Base-by-base conservation (phyloP, 2,113 vertebrate species). In the Eudyptes chrysolophus region DNA sequence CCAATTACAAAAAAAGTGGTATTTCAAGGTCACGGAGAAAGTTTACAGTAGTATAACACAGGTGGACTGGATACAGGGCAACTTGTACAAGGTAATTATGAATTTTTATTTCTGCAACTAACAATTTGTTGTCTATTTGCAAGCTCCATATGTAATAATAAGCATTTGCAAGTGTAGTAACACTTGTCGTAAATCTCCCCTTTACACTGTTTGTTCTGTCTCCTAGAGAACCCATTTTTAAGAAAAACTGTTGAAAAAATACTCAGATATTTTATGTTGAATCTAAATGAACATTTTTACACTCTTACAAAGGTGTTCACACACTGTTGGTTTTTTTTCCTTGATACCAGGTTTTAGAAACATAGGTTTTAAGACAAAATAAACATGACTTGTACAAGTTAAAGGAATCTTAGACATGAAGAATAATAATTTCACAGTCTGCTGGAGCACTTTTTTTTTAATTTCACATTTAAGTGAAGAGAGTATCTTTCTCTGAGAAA, bases 281-380 rank as follows among this genome's bases (percentile, higher is more conserved):
- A 54, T 57, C 0, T 8, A 75, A 78, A 55, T 8, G 0, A 61
- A 66, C 4, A 36, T 38, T 54, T 94, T 82, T 85, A 22, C 14
- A 36, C 3, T 21, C 11, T 66, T 75, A 42, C 16, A 52, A 49
- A 94, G 18, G 13, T 29, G 9, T 48, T 49, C 0, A 0, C 8
- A 15, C 4, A 11, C 7, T 30, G 2, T 22, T 38, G 38, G 9
- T 51, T 65, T 49, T n/a, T 24, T 11, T 32, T 25, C 3, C 36
- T 51, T 18, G 9, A 66, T 51, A 46, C 4, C 6, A 11, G 4
- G 8, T 55, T 60, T 66, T 62, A 80, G 42, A 80, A 80, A 66
- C 5, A 25, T 2, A 44, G n/a, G 25, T 44, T 55, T 58, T 71
- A 76, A 76, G 14, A 58, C 18, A 49, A 86, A 89, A 58, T 32